Percentiles rank a stretch among this genome's conserved stretches.
Conservation (phyloP, 2,113 vertebrate genomes). For the Struthio camelus region DNA sequence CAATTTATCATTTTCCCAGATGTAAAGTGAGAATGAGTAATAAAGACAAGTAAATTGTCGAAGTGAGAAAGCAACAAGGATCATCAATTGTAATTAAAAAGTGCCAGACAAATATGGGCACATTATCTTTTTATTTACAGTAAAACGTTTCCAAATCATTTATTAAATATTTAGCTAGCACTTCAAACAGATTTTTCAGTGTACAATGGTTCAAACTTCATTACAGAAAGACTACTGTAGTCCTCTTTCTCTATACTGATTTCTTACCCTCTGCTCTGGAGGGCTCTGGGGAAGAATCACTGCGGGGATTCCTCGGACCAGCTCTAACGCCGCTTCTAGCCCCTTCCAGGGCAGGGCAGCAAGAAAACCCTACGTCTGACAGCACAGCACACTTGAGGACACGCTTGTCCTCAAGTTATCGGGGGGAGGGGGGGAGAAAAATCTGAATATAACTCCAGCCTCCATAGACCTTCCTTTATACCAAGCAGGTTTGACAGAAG, state of each 20-base stretch:
- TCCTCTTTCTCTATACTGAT: neutral
- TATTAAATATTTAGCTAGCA: slow-evolving; percentile 40
- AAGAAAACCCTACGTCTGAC: neutral
- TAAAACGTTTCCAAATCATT: slow-evolving; percentile 14
- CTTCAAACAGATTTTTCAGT: slow-evolving; percentile 8
- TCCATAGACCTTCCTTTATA: neutral
- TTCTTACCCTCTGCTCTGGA: neutral
- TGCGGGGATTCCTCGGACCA: neutral
- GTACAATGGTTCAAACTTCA: slow-evolving; percentile 10
- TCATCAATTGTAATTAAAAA: slow-evolving; percentile 28
- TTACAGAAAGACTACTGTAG: neutral
- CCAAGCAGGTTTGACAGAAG: neutral
- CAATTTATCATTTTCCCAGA: slow-evolving; percentile 12
- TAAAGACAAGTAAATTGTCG: slow-evolving; percentile 8
- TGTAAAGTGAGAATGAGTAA: neutral
- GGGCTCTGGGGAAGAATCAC: neutral
- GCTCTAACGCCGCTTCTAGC: neutral
- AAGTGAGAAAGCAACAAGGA: slow-evolving; percentile 12
- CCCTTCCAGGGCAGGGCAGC: neutral
- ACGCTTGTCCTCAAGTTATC: neutral
- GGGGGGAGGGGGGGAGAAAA: too few species aligned
- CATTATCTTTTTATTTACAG: slow-evolving; percentile 45
- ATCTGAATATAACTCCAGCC: neutral
- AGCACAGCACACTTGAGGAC: too few species aligned
- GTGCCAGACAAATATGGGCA: neutral